Evolutionary conservation across 2,888 invertebrate genomes (phyloP).

Genomic region (Eurois occulta): DNA sequence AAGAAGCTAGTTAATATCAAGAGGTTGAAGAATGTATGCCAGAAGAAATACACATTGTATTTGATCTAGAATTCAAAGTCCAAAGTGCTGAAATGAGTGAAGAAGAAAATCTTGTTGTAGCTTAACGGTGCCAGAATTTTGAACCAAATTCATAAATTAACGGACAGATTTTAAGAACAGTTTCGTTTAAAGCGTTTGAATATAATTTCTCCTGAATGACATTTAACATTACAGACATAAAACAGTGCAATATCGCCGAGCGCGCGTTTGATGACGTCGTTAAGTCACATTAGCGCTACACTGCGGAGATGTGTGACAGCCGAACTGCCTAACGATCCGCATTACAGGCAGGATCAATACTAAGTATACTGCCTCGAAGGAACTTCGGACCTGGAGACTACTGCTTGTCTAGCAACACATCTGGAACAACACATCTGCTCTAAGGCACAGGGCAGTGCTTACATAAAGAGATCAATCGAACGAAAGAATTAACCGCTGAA

Average conservation of each 20-base stretch:
- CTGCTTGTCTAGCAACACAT: background rate
- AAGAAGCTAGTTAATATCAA: background rate
- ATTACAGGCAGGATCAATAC: slow-evolving; percentile 9
- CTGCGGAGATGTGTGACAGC: slow-evolving; percentile 8
- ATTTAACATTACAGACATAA: slow-evolving; percentile 10
- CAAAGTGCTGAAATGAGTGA: background rate
- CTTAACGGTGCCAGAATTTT: background rate
- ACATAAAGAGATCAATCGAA: background rate
- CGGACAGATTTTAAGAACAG: background rate
- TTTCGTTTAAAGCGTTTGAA: background rate
- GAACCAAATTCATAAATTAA: background rate
- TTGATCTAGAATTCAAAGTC: background rate
- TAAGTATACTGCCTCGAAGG: background rate
- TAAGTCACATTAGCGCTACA: slow-evolving; percentile 31
- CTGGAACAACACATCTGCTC: no score
- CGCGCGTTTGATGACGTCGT: slow-evolving; percentile 24
- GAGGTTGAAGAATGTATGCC: background rate
- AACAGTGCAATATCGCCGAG: slow-evolving; percentile 22
- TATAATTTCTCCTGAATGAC: slow-evolving; percentile 1
- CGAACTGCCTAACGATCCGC: background rate
- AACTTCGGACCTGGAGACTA: background rate
- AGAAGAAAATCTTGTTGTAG: background rate
- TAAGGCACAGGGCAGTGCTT: background rate
- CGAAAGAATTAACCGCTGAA: background rate
- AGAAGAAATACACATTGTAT: background rate